A percentile compares a stretch with the other conserved stretches of the same genome.
phyloP scores from a whole-genome alignment of 1,140 invertebrate genomes.

The Pachyrhynchus sulphureomaculatus region DNA sequence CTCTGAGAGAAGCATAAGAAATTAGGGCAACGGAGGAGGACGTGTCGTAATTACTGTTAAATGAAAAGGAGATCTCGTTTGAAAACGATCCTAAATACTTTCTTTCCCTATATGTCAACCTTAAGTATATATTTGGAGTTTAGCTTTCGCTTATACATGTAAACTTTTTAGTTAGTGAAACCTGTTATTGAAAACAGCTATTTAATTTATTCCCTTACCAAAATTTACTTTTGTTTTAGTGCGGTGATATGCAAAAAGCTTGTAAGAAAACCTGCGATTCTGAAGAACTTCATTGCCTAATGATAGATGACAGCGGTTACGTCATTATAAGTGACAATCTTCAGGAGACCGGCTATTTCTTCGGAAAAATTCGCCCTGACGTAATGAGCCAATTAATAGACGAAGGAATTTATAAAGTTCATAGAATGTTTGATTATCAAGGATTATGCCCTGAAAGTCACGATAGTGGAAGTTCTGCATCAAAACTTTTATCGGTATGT shows the following conservation, averaged over 20 bases:
- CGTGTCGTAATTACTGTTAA: no score
- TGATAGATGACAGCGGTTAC: slow-evolving; percentile 90
- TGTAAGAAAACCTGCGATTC: slow-evolving; percentile 69
- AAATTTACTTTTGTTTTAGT: slow-evolving; percentile 50
- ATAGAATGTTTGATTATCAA: slow-evolving; percentile 86
- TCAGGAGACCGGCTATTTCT: slow-evolving; percentile 78
- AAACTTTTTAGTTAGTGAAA: no score
- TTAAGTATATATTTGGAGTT: no score
- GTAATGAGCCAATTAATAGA: slow-evolving; percentile 78
- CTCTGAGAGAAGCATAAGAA: no score
- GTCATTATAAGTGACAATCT: slow-evolving; percentile 75
- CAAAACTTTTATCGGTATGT: slow-evolving; percentile 63
- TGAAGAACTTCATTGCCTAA: slow-evolving; percentile 75
- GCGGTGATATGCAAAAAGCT: slow-evolving; percentile 55
- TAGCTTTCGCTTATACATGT: no score
- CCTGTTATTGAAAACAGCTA: no score
- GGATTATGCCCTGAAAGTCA: slow-evolving; percentile 77
- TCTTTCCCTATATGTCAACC: no score
- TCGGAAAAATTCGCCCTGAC: slow-evolving; percentile 78
- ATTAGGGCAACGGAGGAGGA: no score
- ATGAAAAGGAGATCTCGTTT: no score
- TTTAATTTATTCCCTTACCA: not conserved
- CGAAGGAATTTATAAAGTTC: slow-evolving; percentile 74
- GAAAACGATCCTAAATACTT: no score
- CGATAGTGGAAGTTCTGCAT: slow-evolving; percentile 61